phyloP scores from a whole-genome alignment of 2,888 invertebrate genomes.

The Phania funesta region DNA sequence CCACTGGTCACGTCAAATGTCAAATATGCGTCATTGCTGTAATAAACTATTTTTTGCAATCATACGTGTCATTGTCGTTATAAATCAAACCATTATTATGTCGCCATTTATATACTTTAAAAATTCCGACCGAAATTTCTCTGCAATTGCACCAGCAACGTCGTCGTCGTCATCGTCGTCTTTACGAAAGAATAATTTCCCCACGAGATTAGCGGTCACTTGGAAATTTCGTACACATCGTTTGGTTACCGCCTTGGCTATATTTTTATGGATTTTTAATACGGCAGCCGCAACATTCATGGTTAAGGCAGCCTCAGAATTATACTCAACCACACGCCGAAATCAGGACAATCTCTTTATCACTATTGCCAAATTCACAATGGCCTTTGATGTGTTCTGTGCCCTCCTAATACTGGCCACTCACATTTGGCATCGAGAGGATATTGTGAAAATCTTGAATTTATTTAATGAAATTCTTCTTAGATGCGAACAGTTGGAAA shows the following conservation, averaged over 20 bases:
- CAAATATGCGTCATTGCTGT: slow-evolving; percentile 65
- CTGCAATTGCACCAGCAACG: background rate
- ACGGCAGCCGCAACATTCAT: slow-evolving; percentile 14
- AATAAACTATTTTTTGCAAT: slow-evolving; percentile 69
- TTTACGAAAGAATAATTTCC: background rate
- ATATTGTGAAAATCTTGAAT: slow-evolving; percentile 54
- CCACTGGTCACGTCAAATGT: slow-evolving; percentile 56
- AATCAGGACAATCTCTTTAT: slow-evolving; percentile 51
- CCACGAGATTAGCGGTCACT: background rate
- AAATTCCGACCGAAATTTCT: background rate
- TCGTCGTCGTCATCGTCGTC: background rate
- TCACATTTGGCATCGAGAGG: slow-evolving; percentile 55
- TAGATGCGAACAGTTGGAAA: slow-evolving; percentile 23
- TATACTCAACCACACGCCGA: slow-evolving; percentile 17
- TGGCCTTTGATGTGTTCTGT: slow-evolving; percentile 42
- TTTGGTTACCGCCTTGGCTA: slow-evolving; percentile 17
- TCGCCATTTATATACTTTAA: slow-evolving; percentile 68
- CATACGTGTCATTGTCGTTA: slow-evolving; percentile 68
- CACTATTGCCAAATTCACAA: slow-evolving; percentile 49
- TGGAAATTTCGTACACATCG: slow-evolving; percentile 55
- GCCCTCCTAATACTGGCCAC: slow-evolving; percentile 53
- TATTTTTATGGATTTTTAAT: slow-evolving; percentile 13
- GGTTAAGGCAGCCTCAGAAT: slow-evolving; percentile 6
- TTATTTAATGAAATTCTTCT: slow-evolving; percentile 15
- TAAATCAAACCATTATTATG: slow-evolving; percentile 72